Base-by-base conservation (phyloP, 2,797 vertebrate genomes). In the Apogon hyalosoma region DNA sequence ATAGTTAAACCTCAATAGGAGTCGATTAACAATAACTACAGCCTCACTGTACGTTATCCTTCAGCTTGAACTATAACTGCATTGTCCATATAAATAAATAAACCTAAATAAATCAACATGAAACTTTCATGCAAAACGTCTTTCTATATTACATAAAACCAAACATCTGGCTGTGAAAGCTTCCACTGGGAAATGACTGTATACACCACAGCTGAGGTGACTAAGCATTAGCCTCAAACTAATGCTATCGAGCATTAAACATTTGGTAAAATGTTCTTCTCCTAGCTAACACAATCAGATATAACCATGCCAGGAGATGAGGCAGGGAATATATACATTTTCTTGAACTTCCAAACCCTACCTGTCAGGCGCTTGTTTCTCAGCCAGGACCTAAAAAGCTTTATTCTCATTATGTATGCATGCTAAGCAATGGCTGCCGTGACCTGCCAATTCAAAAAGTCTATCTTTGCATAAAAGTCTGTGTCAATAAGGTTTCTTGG, bases 361-460 rank as follows among this genome's bases (percentile, higher is more conserved):
- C 79, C 90, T 92, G 93, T 93, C 93, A 93, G 88, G 87, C 84
- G 77, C 90, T 84, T 86, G 87, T 88, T 88, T 91, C 90, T 91
- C 84, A 87, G 87, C 87, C 85, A 71, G 76, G 62, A 75, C 77
- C 79, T 91, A 86, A 91, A 92, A 92, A 87, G 87, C 83, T 85
- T 90, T 80, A 58, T 58, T 70, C 84, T 82, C 75, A 90, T 94
- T 89, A 85, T 55, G 85, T 88, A 93, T 93, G 92, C 90, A 92
- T 93, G 89, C 91, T 92, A 89, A 94, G 92, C 81, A 87, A 83
- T 16, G 77, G 76, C 55, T 92, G 92, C 93, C 82, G 81, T 92
- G 90, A 89, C 89, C 92, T 93, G 92, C 92, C 91, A 92, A 93
- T 93, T 93, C 90, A 90, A 92, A 92, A 93, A 92, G 91, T 93